Base-by-base conservation (phyloP, 2,113 vertebrate genomes). In the Halcyon malimbica region DNA sequence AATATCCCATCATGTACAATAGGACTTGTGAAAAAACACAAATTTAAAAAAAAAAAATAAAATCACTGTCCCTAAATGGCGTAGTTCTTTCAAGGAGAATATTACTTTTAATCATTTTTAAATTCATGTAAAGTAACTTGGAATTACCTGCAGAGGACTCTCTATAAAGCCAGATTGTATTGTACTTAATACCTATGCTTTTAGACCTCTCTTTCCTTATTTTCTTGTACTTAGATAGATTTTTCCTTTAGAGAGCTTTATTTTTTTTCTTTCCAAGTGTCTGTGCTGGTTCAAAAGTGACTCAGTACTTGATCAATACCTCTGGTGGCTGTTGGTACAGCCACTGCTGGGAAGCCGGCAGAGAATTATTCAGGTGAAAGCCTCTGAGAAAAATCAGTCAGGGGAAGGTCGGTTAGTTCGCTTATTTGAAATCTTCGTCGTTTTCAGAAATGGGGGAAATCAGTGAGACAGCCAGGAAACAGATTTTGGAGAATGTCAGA, bases 231-330 rank as follows among this genome's bases (percentile, higher is more conserved):
- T 96, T 91, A 82, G 85, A 94, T 67, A 96, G 92, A 75, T 94
- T 94, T 87, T 91, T 69, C 62, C 54, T 93, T 83, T 74, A 64
- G 76, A 95, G 82, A 54, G 73, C 23, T 91, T 71, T 19, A 18
- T 83, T 73, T 79, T 79, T 56, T 48, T 62, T 31, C 44, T 80
- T 89, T 89, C 71, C 65, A 75, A 92, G 86, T 93, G 74, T 77
- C 81, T 84, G 25, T 41, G 14, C 73, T 87, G 76, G 89, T 80
- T 90, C 51, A 90, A 35, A 92, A 95, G 85, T 90, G 85, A 85
- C 85, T 96, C 67, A 60, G 87, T 62, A 19, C 48, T 56, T 92
- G 83, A 96, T 96, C 96, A 41, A 96, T 97, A 90, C 84, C 71
- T 51, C 54, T 79, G 80, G 79, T 95, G 68, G 73, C 87, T 96